phyloP scores from a whole-genome alignment of 1,140 invertebrate genomes.

The Mercenaria mercenaria region DNA sequence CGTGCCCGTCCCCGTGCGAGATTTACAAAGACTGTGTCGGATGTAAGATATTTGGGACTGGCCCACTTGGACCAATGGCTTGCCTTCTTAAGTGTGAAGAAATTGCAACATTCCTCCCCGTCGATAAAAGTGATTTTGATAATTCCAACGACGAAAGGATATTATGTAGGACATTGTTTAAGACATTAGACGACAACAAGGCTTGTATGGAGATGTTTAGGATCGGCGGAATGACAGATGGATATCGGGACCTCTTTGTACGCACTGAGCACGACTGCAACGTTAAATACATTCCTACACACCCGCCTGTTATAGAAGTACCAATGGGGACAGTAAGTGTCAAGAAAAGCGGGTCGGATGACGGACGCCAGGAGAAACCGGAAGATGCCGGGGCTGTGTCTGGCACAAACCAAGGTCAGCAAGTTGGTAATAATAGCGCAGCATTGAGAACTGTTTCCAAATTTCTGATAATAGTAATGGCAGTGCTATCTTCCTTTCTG shows the following conservation, averaged over 20 bases:
- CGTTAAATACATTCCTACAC: not conserved
- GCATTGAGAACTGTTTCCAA: not conserved
- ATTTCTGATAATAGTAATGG: not conserved
- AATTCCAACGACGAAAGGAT: not conserved
- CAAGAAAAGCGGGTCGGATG: too few species aligned
- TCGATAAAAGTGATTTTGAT: slow-evolving; percentile 43
- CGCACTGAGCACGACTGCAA: slow-evolving; percentile 24
- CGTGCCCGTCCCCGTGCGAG: slow-evolving; percentile 16
- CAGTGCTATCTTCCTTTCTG: not conserved
- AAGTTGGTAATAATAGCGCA: not conserved
- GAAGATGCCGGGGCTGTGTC: not conserved
- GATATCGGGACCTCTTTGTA: slow-evolving; percentile 34
- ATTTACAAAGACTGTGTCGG: slow-evolving; percentile 38
- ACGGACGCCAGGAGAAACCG: not conserved
- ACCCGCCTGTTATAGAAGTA: not conserved
- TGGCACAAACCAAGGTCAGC: not conserved
- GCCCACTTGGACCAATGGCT: slow-evolving; percentile 18
- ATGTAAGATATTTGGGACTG: slow-evolving; percentile 58
- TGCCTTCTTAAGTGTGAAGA: slow-evolving; percentile 38
- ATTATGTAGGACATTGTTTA: not conserved
- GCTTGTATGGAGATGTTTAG: slow-evolving; percentile 45
- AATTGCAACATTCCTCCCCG: slow-evolving; percentile 26
- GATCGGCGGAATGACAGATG: slow-evolving; percentile 34
- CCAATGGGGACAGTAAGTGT: not conserved
- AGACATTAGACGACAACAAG: not conserved